Conservation (phyloP, 2,888 invertebrate genomes). For the Eupsilia transversa region DNA sequence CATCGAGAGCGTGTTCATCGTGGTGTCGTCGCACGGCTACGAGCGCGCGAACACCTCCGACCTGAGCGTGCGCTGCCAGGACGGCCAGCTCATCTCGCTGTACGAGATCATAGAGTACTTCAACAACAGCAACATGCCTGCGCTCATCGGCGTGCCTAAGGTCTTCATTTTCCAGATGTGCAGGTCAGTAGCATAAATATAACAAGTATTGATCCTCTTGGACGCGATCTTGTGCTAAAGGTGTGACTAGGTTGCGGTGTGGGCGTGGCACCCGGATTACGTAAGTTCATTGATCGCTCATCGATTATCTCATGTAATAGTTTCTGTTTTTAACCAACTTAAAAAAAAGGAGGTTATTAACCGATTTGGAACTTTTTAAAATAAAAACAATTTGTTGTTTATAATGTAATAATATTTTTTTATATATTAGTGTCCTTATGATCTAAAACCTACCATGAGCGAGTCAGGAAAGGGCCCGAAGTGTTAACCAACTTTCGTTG, state of each 20-base stretch:
- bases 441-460: background rate
- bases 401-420: too few relatives aligned
- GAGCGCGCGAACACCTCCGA: conserved; percentile 83
- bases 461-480: background rate
- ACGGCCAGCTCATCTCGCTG: conserved; percentile 88
- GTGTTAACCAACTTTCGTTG: background rate
- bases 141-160: conserved; percentile 92
- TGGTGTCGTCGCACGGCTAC: conserved; percentile 93
- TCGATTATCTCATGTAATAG: background rate
- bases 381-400: too few relatives aligned
- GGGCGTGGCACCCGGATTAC: background rate
- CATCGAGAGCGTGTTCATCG: conserved; percentile 92
- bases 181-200: conserved; percentile 80
- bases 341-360: too few relatives aligned
- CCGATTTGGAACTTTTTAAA: too few relatives aligned
- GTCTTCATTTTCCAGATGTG: conserved; percentile 94
- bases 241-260: background rate
- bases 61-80: conserved; percentile 91
- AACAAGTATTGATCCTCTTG: background rate
- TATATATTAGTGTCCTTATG: background rate
- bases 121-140: conserved; percentile 88
- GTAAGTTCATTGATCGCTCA: background rate
- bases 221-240: background rate
- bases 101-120: conserved; percentile 91
- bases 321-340: too few relatives aligned